Evolutionary conservation across 2,888 invertebrate genomes (phyloP), one percentile per base, ranked within the genome.

Genomic region (Azorinus chamasolen): DNA sequence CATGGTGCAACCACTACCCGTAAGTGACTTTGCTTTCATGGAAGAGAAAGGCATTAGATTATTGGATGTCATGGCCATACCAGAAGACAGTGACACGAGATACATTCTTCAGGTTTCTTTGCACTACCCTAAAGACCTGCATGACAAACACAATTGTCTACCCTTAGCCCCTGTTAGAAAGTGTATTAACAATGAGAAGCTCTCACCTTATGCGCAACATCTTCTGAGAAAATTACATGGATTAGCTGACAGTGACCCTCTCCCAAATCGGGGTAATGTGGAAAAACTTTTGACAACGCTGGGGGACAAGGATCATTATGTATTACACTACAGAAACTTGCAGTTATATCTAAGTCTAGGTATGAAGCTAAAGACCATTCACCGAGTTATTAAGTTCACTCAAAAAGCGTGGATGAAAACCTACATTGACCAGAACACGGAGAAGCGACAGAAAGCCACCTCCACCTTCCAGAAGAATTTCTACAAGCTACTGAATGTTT

Each of bases 361-460:
- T 12, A 50, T 91, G 70, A 39, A 65, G 18, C n/a, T 90, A 0
- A 76, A 50, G n/a, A 86, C 81, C 41, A 85, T 91, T 22, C 87
- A 89, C 86, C 64, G 88, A 63, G 83, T 88, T 12, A 57, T 93
- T 14, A 82, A 76, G 22, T 93, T 92, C 73, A 64, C 45, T 14
- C 72, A 73, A 48, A 50, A 53, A 24, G 37, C 71, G 0, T 93
- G 92, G 91, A 78, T 93, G 41, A 90, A 91, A 65, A 43, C 77
- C 1, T 93, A 93, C 64, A 91, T 92, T 1, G 81, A 88, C 25
- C 80, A 89, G 2, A 84, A 89, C 66, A 88, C 86, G 6, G 53
- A 65, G n/a, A 43, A 37, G 45, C 22, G 72, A 5, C 41, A 64
- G 50, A 43, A 53, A 45, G 72, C 72, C 5, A 72, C 50, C 18